Conservation (phyloP, 2,888 invertebrate genomes). For the Lucinisca nassula region DNA sequence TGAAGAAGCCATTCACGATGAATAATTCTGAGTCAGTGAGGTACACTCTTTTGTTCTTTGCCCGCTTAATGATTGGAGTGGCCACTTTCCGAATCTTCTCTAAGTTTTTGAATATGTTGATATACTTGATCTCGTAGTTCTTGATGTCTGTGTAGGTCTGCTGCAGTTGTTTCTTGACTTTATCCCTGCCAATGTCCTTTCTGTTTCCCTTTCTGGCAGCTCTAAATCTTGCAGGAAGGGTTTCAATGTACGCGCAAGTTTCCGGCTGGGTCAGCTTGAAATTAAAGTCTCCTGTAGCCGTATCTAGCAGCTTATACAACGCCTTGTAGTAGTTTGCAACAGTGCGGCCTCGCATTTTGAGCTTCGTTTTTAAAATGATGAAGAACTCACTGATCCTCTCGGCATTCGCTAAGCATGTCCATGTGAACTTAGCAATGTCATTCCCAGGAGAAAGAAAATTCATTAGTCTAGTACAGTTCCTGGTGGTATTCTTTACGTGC, state of each 20-base stretch:
- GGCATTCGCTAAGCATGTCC: background rate
- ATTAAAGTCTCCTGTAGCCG: background rate
- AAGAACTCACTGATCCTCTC: background rate
- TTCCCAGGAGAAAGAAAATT: background rate
- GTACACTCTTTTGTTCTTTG: background rate
- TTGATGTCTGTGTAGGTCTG: background rate
- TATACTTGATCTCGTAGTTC: background rate
- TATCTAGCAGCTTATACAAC: background rate
- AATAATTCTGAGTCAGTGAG: background rate
- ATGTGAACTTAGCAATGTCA: background rate
- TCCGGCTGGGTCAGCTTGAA: background rate
- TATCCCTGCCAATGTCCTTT: background rate
- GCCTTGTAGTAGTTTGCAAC: background rate
- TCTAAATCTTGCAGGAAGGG: background rate
- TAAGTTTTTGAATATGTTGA: background rate
- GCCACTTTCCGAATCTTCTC: background rate
- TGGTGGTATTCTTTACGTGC: background rate
- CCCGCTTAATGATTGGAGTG: background rate
- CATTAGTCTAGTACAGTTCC: background rate
- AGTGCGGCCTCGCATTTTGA: background rate
- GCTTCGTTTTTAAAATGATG: background rate
- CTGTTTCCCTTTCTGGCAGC: background rate
- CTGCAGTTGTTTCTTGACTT: background rate
- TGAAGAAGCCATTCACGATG: background rate
- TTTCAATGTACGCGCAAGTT: background rate